Conservation (phyloP, 2,888 invertebrate species). For the Hyles lineata region DNA sequence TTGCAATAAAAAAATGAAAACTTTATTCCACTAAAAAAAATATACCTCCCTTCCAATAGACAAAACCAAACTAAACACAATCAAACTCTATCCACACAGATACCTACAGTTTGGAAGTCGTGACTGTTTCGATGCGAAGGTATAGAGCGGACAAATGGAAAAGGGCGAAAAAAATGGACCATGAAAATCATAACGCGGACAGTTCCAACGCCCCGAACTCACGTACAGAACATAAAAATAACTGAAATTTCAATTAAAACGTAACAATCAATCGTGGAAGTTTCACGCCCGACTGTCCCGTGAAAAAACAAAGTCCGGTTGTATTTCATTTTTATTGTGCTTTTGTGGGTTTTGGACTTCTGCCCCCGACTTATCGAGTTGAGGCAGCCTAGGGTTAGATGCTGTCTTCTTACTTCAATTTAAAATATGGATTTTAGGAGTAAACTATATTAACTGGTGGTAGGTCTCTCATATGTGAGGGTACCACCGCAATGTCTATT, state of each 20-base stretch:
- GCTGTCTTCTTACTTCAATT: no score
- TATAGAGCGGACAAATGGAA: conserved; percentile 1
- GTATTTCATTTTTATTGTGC: conserved; percentile 30
- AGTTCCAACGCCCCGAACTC: conserved; percentile 24
- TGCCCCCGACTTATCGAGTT: background rate
- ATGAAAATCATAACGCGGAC: conserved; percentile 12
- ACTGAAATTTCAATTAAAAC: conserved; percentile 39
- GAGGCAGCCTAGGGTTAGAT: background rate
- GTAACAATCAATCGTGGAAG: conserved; percentile 35
- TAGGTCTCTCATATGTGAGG: no score
- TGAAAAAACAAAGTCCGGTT: conserved; percentile 8
- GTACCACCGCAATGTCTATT: no score
- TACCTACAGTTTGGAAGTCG: no score
- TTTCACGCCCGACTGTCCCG: conserved; percentile 24
- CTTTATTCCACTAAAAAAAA: no score
- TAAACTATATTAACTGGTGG: no score
- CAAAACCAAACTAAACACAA: no score
- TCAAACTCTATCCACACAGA: no score
- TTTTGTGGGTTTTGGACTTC: conserved; percentile 13
- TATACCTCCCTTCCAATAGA: no score
- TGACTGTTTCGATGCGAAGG: background rate
- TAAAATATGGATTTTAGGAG: no score
- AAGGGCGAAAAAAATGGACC: background rate
- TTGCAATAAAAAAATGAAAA: no score
- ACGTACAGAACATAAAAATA: conserved; percentile 34